These are phyloP conservation scores for Eubasilissa regina DNA, from an alignment of 1,140 invertebrate species.

Conservation along the genomic window DNA sequence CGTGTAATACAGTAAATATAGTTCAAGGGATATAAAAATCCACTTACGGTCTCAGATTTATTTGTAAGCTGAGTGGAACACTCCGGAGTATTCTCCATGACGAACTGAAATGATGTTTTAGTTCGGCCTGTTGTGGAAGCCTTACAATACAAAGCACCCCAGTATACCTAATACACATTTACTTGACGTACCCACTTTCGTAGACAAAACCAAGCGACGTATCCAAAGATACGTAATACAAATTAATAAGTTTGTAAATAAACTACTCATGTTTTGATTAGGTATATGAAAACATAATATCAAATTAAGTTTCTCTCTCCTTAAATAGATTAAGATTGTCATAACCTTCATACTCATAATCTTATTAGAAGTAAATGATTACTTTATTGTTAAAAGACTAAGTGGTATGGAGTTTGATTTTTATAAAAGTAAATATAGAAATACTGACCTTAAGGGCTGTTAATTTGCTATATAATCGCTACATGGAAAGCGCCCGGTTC, in stretches of 20 bases:
- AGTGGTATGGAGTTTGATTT: too few species aligned
- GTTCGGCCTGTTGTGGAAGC: not conserved
- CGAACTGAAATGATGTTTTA: conserved; percentile 45
- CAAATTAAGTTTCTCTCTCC: too few species aligned
- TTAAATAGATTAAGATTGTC: not conserved
- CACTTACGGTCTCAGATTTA: conserved; percentile 53
- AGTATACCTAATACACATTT: not conserved
- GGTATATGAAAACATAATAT: not conserved
- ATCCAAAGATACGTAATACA: not conserved
- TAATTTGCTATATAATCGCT: too few species aligned
- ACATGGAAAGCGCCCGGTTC: too few species aligned
- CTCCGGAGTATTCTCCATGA: conserved; percentile 53
- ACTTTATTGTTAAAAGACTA: not conserved
- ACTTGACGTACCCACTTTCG: not conserved
- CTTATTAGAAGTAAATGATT: not conserved
- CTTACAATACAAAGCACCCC: conserved; percentile 10
- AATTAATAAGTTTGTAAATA: not conserved
- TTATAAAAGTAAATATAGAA: too few species aligned
- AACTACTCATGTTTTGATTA: not conserved
- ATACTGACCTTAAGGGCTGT: too few species aligned
- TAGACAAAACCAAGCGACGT: not conserved
- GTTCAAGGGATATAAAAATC: conserved; percentile 40
- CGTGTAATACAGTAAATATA: conserved; percentile 37
- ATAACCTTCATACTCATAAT: not conserved
- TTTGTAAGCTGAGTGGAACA: conserved; percentile 39